Conservation (phyloP, 2,888 invertebrate species). For the Campoplex capitator region DNA sequence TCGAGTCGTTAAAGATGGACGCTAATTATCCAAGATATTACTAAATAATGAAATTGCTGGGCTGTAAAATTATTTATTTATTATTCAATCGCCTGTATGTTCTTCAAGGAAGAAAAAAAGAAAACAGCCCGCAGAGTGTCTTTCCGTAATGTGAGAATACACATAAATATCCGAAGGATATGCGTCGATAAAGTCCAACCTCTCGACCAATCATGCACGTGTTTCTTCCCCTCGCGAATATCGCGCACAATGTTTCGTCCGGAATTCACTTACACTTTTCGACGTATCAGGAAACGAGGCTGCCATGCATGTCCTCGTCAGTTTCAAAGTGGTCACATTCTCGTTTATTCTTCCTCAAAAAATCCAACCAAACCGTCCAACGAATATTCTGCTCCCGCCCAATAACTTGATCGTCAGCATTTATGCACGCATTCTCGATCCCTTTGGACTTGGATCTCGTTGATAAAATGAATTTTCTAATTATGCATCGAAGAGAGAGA, state of each 20-base stretch:
- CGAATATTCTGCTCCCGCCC: background rate
- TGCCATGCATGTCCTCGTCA: constrained; percentile 22
- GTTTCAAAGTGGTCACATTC: background rate
- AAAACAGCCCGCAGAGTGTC: background rate
- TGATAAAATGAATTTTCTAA: background rate
- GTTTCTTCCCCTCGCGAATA: constrained; percentile 8
- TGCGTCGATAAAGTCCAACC: constrained; percentile 32
- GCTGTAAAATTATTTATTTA: constrained; percentile 78
- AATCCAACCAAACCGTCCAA: background rate
- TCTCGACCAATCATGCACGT: constrained; percentile 37
- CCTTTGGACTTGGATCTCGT: background rate
- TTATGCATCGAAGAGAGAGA: background rate
- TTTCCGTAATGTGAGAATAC: constrained; percentile 22
- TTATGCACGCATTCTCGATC: background rate
- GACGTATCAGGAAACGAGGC: constrained; percentile 23
- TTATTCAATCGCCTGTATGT: constrained; percentile 70
- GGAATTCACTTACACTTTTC: background rate
- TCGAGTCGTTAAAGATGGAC: constrained; percentile 64
- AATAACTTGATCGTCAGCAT: background rate
- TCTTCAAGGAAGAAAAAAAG: constrained; percentile 15
- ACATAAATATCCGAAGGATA: constrained; percentile 15
- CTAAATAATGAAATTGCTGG: constrained; percentile 76
- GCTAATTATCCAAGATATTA: constrained; percentile 74
- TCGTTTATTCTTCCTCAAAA: background rate
- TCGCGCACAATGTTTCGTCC: constrained; percentile 22